Evolutionary conservation across 2,888 invertebrate genomes (phyloP).

Genomic region (Notodonta dromedarius): DNA sequence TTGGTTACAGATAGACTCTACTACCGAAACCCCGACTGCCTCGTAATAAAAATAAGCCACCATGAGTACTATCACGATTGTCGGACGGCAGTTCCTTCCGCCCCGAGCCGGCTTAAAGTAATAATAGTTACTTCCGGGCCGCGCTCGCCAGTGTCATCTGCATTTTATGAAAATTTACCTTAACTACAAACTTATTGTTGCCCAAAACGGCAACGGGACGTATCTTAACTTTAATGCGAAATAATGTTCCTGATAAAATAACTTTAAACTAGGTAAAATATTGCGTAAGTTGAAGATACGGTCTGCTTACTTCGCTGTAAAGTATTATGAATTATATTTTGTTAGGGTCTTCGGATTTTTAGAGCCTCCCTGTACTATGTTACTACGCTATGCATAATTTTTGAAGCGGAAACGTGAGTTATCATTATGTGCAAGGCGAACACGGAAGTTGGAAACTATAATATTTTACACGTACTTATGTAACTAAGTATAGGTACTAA

Average conservation of each 20-base stretch:
- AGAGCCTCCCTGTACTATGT: not conserved
- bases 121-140: conserved; percentile 50
- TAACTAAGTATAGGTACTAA: no score
- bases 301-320: conserved; percentile 23
- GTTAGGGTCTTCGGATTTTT: conserved; percentile 9
- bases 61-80: conserved; percentile 44
- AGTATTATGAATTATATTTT: conserved; percentile 18
- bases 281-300: conserved; percentile 30
- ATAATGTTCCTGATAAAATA: conserved; percentile 41
- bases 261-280: conserved; percentile 38
- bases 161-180: conserved; percentile 65
- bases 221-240: conserved; percentile 37
- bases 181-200: conserved; percentile 56
- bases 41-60: conserved; percentile 16
- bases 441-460: no score
- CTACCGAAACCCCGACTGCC: no score
- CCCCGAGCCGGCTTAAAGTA: conserved; percentile 47
- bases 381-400: not conserved
- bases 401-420: not conserved
- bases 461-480: no score
- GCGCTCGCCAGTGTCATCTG: conserved; percentile 53
- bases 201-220: conserved; percentile 34
- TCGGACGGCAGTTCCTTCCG: conserved; percentile 43
- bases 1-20: no score
- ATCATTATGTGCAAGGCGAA: no score